Evolutionary conservation across 2,888 invertebrate species (phyloP), one percentile per base, ranked within the genome.

Genomic region (Rapana venosa): DNA sequence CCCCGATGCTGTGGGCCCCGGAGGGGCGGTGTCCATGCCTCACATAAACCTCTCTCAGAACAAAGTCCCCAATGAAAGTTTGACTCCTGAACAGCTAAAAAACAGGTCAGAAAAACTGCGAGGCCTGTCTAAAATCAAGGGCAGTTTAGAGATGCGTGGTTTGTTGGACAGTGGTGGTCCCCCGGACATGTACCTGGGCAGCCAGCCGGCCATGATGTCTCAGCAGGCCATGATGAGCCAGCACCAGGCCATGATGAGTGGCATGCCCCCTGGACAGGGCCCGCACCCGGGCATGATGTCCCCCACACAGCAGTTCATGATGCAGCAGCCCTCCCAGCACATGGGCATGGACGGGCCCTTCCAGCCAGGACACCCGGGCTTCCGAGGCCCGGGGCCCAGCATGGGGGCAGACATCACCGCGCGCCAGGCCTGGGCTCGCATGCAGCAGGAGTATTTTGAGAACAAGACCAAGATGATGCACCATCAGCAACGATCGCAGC

Each of bases 81-180:
- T 99, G 94, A 99, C 99, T 89, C 99, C 99, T 70, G 98, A 99
- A 96, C 99, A 99, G 96, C 97, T 98, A 90, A 98, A 98, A 92
- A 98, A 98, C 96, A 97, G 99, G 91, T 99, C 99, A 96, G 98
- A 98, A 95, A 98, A 98, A 95, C 97, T 99, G 87, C 99, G 98
- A 11, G 98, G 98, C 91, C 97, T 99, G 92, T 97, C 98, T 92
- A 98, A 98, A 97, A 98, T 99, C 97, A 98, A 98, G 94, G 90
- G 88, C 35, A 85, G 61, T 32, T 36, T 36, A 74, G 89, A 47
- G 98, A 98, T 96, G 97, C 98, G 97, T 96, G 99, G 90, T 98
- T 98, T 96, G 98, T 98, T 0, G 98, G 98, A 89, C 93, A 94
- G 90, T 91, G 30, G 87, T 47, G 90, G 88, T 26, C 85, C 87